Percentiles rank a stretch among this genome's conserved stretches.
Evolutionary conservation across 2,888 invertebrate genomes (phyloP).

Genomic region (Tridacna crocea): DNA sequence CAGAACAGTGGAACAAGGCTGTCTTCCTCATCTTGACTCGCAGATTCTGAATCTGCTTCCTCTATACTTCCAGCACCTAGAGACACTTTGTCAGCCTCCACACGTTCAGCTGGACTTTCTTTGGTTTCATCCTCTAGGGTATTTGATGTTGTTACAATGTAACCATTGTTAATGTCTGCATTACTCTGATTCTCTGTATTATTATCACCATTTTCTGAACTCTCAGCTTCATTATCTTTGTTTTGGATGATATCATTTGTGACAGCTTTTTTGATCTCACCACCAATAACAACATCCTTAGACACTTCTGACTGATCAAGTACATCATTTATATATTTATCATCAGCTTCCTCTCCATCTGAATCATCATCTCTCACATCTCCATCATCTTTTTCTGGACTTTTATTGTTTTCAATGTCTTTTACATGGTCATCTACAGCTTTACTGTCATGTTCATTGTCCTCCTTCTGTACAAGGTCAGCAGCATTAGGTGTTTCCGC

Average conservation of each 20-base stretch:
- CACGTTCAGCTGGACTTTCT: not conserved
- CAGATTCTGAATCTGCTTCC: conserved; percentile 6
- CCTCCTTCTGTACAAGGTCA: not conserved
- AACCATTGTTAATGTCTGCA: conserved; percentile 1
- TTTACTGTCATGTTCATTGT: not conserved
- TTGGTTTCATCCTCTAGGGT: conserved; percentile 4
- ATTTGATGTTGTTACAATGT: conserved; percentile 4
- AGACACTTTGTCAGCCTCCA: not conserved
- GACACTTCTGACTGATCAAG: conserved; percentile 20
- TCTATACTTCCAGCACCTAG: conserved; percentile 4
- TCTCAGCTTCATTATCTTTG: conserved; percentile 19
- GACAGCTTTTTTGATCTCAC: conserved; percentile 6
- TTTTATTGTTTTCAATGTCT: not conserved
- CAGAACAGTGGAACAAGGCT: conserved; percentile 65
- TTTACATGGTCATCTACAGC: not conserved
- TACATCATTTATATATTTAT: conserved; percentile 1
- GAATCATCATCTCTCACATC: not conserved
- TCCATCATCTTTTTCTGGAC: not conserved
- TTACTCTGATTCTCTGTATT: not conserved
- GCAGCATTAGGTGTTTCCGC: not conserved
- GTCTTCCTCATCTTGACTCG: conserved; percentile 11
- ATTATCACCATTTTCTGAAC: conserved; percentile 21
- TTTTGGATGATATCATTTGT: conserved; percentile 1
- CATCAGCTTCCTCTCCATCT: not conserved
- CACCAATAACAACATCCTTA: conserved; percentile 26